Evolutionary conservation across 2,888 invertebrate genomes (phyloP).

Genomic region (Apamea monoglypha): DNA sequence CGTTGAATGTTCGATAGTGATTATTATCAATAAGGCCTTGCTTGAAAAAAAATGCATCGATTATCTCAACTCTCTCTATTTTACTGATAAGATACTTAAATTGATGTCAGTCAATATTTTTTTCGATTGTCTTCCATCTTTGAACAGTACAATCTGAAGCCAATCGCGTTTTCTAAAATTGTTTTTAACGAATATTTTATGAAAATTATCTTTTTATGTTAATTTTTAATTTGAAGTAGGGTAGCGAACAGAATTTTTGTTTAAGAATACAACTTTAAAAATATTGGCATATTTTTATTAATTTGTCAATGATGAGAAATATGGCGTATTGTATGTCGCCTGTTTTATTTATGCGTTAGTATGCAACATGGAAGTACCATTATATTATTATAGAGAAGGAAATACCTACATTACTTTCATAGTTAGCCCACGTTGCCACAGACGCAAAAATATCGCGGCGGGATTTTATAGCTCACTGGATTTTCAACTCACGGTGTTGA

Average conservation of each 20-base stretch:
- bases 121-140: background rate
- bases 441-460: background rate
- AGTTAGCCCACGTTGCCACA: background rate
- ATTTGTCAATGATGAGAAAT: background rate
- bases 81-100: conserved; percentile 1
- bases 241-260: background rate
- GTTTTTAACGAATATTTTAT: background rate
- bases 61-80: conserved; percentile 5
- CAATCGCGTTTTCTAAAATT: background rate
- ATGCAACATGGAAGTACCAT: background rate
- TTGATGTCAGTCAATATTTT: background rate
- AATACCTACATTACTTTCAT: background rate
- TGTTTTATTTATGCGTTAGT: background rate
- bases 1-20: background rate
- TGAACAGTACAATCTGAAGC: background rate
- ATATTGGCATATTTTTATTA: background rate
- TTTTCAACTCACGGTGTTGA: background rate
- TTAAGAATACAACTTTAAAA: background rate
- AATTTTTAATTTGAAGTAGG: background rate
- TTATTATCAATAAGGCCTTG: background rate
- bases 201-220: background rate
- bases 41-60: background rate
- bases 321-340: background rate
- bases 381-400: background rate
- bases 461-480: background rate